Percentiles rank a stretch among this genome's conserved stretches.
phyloP scores from a whole-genome alignment of 2,888 invertebrate species.

The Sipunculus nudus region DNA sequence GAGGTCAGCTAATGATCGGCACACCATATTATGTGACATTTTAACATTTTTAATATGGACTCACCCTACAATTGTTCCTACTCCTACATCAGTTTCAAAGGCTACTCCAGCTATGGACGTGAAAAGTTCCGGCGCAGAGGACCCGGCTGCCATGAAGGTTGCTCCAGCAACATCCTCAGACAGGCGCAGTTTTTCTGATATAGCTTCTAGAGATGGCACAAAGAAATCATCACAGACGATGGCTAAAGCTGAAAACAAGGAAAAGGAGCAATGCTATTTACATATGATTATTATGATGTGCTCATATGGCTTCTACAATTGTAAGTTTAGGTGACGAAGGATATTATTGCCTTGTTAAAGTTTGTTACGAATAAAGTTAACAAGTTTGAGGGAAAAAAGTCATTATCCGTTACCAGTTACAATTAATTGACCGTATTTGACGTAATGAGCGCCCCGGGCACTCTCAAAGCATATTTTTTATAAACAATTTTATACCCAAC shows the following conservation, averaged over 20 bases:
- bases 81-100: conserved; percentile 44
- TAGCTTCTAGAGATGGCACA: conserved; percentile 45
- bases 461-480: no score
- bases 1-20: no score
- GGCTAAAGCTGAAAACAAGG: conserved; percentile 36
- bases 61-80: conserved; percentile 48
- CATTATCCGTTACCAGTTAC: no score
- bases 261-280: neutral
- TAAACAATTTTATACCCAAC: no score
- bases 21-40: no score
- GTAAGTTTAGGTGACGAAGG: no score
- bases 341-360: no score
- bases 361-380: no score
- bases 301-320: no score
- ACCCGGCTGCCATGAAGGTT: conserved; percentile 49
- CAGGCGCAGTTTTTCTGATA: conserved; percentile 44
- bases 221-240: conserved; percentile 47
- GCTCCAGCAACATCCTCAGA: conserved; percentile 48
- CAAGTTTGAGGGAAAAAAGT: no score
- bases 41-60: no score
- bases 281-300: neutral
- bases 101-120: conserved; percentile 44
- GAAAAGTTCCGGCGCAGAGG: conserved; percentile 48
- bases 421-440: no score
- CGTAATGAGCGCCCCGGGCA: neutral